Percentiles rank a stretch among this genome's conserved stretches.
Evolutionary conservation across 2,113 vertebrate species (phyloP).

Genomic region (Fukomys damarensis): DNA sequence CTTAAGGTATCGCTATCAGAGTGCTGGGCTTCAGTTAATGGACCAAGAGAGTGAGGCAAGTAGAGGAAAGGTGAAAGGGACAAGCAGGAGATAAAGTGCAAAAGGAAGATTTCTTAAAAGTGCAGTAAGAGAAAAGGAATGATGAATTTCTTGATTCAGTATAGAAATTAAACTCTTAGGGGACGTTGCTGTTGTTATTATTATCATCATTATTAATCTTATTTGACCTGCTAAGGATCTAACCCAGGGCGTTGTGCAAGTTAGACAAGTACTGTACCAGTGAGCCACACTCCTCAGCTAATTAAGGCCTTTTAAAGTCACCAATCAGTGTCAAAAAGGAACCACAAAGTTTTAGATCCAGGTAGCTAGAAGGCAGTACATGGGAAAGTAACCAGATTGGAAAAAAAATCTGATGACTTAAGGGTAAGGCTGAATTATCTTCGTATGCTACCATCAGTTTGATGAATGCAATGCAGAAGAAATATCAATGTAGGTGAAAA

Average conservation of each 20-base stretch:
- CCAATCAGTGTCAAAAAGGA: background rate
- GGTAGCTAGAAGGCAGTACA: background rate
- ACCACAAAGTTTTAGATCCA: constrained; percentile 19
- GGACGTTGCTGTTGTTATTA: background rate
- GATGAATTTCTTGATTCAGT: constrained; percentile 81
- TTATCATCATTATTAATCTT: background rate
- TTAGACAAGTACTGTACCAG: background rate
- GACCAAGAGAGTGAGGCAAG: constrained; percentile 86
- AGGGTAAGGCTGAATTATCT: background rate
- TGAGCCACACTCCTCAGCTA: background rate
- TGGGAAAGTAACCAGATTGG: background rate
- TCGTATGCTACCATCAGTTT: background rate
- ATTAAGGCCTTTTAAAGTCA: constrained; percentile 46
- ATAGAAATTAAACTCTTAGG: constrained; percentile 41
- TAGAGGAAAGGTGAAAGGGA: constrained; percentile 87
- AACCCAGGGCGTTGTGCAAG: background rate
- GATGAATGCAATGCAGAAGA: background rate
- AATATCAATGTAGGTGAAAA: background rate
- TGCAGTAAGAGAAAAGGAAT: constrained; percentile 80
- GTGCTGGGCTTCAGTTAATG: constrained; percentile 83
- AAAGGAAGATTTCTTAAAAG: constrained; percentile 82
- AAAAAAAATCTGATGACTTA: background rate
- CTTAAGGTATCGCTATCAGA: constrained; percentile 86
- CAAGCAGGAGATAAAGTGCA: constrained; percentile 86
- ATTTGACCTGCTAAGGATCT: background rate